These are phyloP conservation scores for Albula glossodonta DNA, from an alignment of 2,113 vertebrate species.

Conservation along the genomic window DNA sequence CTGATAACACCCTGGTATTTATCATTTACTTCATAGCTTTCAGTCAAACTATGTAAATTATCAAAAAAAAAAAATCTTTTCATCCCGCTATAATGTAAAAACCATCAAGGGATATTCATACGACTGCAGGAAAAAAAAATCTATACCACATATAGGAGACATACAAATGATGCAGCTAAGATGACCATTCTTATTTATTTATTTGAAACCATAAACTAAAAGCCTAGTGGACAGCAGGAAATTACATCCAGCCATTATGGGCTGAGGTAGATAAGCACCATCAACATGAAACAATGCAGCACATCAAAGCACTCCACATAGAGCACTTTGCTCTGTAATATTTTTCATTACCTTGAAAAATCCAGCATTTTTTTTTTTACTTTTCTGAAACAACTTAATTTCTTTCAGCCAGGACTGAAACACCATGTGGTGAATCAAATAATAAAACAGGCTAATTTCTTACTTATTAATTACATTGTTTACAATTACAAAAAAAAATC, in stretches of 20 bases:
- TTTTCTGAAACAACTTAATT: too few relatives aligned
- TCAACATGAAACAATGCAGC: background rate
- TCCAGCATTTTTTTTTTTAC: slow-evolving; percentile 5
- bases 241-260: background rate
- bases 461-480: slow-evolving; percentile 31
- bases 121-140: too few relatives aligned
- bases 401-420: background rate
- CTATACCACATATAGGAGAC: too few relatives aligned
- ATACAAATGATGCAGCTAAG: too few relatives aligned
- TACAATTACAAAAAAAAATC: slow-evolving; percentile 33
- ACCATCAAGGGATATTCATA: too few relatives aligned
- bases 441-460: slow-evolving; percentile 37
- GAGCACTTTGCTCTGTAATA: background rate
- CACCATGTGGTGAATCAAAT: slow-evolving; percentile 5
- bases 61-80: too few relatives aligned
- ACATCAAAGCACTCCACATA: slow-evolving; percentile 7
- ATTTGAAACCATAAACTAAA: background rate
- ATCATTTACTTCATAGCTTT: too few relatives aligned
- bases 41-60: too few relatives aligned
- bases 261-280: background rate
- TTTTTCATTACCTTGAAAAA: background rate
- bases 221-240: background rate
- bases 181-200: too few relatives aligned
- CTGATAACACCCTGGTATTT: too few relatives aligned
- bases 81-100: too few relatives aligned